Base-by-base conservation (phyloP, 2,113 vertebrate species). In the Callithrix jacchus region DNA sequence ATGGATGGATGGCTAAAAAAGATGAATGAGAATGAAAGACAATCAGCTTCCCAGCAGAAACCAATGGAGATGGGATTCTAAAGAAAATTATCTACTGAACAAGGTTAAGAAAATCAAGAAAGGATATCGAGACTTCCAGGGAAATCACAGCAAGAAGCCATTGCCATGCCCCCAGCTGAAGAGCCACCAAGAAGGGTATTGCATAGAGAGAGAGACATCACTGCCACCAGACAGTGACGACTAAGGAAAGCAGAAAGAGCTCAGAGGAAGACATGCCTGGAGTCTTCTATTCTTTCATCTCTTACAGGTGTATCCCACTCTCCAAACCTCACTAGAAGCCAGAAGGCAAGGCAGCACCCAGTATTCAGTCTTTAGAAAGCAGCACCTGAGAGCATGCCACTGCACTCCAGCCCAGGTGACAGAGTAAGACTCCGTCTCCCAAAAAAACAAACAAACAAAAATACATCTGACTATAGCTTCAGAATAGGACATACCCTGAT, bases 11-110 rank as follows among this genome's bases (percentile, higher is more conserved):
- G 14, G 9, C 27, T 4, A 25, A 45, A 64, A 82, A 37, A 0
- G 68, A 49, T 64, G 30, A 91, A 79, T 54, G 14, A 68, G 27
- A 77, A 70, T 49, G 17, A 86, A 89, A 87, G 37, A n/a, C 13
- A 82, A 45, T 81, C 37, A 92, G 18, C 1, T 91, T 91, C 47
- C 35, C 40, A 56, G 35, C 0, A 96, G 35, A 89, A 94, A 93
- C 25, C 6, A 73, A 52, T 3, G 90, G 3, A 4, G 20, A 40
- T 87, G 21, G 16, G 27, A 84, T 86, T 89, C 73, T 89, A 73
- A 95, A 82, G 42, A 95, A 81, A 80, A 80, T 66, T 40, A 85
- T 82, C 89, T 58, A 64, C 35, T 52, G n/a, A 89, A 37, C 3
- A 70, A 23, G 37, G 25, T 35, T 96, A 86, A 54, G 3, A 18